Evolutionary conservation across 2,888 invertebrate genomes (phyloP), one percentile per base, ranked within the genome.

Genomic region (Idaea aversata): DNA sequence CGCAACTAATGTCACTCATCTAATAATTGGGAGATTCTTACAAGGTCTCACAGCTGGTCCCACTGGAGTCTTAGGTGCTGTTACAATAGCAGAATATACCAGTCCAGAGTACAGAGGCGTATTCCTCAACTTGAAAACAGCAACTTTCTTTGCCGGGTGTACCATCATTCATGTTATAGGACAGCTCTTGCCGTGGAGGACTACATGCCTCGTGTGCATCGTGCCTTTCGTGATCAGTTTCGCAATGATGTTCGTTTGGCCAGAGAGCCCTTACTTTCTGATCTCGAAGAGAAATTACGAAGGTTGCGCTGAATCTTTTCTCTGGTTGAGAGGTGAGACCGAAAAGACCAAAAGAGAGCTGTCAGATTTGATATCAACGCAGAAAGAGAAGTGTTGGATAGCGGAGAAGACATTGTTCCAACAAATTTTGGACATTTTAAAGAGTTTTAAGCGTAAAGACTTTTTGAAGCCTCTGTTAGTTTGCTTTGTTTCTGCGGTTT

Each of bases 201-300:
- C 77, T 1, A 70, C 86, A 0, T 83, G 86, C 0, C 62, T 85
- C 3, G 63, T 81, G 0, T 72, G 77, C 0, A 6, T 84, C 3
- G 47, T 83, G 0, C 86, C 88, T 0, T 73, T 77, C 38, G 13
- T 79, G 0, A 1, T 81, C 0, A 74, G 85, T 0, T 61, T 86
- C 0, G 3, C 77, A 0, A 78, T 88, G 0, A 83, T 94, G 3
- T 78, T 84, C 6, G 88, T 93, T 0, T 83, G 94, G 71, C 94
- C 94, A 0, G 95, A 95, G 81, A 93, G 95, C 25, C 95, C 95
- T 0, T 85, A 89, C 5, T 95, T 95, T 95, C 76, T 95, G 59
- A 87, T 94, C 0, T 88, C 72, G 0, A 73, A 70, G 67, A 91
- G 90, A 4, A 83, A 84, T 10, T 80, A 84, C 2, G 84, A 86